phyloP scores from a whole-genome alignment of 2,797 vertebrate species.

The Pseudocheirus occidentalis region DNA sequence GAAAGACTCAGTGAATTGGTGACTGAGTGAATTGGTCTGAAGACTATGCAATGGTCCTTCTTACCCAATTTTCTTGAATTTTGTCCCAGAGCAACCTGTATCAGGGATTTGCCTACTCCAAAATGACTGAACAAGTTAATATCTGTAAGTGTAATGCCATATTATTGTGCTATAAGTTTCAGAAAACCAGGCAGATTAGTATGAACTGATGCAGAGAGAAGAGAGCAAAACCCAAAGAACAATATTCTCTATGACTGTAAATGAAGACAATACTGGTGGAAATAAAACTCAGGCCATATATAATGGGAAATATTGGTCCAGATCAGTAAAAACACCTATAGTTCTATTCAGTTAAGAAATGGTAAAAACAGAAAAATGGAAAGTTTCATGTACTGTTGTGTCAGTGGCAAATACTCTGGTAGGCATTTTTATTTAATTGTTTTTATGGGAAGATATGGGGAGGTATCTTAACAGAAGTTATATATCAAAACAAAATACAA shows the following conservation, averaged over 20 bases:
- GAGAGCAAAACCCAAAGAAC: background rate
- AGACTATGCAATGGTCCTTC: background rate
- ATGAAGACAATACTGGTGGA: background rate
- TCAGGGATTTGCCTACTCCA: background rate
- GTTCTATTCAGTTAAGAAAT: background rate
- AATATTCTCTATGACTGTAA: background rate
- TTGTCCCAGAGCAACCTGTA: background rate
- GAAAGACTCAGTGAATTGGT: background rate
- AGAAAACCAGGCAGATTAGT: background rate
- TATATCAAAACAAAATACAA: background rate
- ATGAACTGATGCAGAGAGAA: background rate
- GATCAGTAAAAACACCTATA: background rate
- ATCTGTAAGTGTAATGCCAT: background rate
- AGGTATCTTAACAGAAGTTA: background rate
- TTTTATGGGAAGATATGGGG: background rate
- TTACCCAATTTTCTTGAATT: background rate
- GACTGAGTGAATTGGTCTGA: background rate
- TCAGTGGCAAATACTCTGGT: background rate
- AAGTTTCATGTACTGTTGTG: background rate
- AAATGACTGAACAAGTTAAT: background rate
- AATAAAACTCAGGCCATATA: background rate
- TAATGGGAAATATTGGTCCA: background rate
- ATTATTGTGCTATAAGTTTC: background rate
- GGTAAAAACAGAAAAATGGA: background rate
- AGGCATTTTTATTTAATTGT: background rate